Evolutionary conservation across 2,113 vertebrate genomes (phyloP).

Genomic region (Scomber scombrus): DNA sequence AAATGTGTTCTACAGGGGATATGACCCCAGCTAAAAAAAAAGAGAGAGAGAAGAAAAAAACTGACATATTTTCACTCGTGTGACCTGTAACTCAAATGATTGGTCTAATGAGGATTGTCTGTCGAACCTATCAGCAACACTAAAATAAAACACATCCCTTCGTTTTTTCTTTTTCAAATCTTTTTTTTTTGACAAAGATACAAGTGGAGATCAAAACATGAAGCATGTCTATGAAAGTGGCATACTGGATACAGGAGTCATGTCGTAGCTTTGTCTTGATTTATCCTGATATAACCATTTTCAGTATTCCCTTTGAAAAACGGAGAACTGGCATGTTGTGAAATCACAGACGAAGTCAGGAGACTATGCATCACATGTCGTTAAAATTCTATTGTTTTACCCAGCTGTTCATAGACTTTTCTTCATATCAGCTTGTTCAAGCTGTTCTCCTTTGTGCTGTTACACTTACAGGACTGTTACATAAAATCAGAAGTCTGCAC

Average conservation of each 20-base stretch:
- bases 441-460: conserved; percentile 64
- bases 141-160: conserved; percentile 50
- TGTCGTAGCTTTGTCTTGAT: conserved; percentile 84
- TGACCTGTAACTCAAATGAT: conserved; percentile 37
- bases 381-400: conserved; percentile 79
- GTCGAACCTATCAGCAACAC: conserved; percentile 43
- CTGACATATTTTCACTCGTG: neutral
- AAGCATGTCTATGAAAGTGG: conserved; percentile 75
- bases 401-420: conserved; percentile 67
- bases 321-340: conserved; percentile 79
- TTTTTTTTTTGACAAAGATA: conserved; percentile 58
- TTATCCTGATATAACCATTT: conserved; percentile 83
- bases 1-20: neutral
- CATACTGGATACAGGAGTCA: conserved; percentile 80
- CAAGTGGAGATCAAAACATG: conserved; percentile 80
- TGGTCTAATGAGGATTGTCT: conserved; percentile 54
- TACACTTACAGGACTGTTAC: conserved; percentile 57
- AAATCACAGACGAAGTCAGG: conserved; percentile 83
- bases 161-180: conserved; percentile 29
- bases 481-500: conserved; percentile 51
- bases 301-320: conserved; percentile 86
- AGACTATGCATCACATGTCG: conserved; percentile 76
- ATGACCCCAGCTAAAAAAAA: neutral
- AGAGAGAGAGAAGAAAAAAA: conserved; percentile 15
- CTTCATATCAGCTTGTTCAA: conserved; percentile 67